A percentile compares a stretch with the other conserved stretches of the same genome.
Evolutionary conservation across 2,888 invertebrate genomes (phyloP).

Genomic region (Philhelius pedissequus): DNA sequence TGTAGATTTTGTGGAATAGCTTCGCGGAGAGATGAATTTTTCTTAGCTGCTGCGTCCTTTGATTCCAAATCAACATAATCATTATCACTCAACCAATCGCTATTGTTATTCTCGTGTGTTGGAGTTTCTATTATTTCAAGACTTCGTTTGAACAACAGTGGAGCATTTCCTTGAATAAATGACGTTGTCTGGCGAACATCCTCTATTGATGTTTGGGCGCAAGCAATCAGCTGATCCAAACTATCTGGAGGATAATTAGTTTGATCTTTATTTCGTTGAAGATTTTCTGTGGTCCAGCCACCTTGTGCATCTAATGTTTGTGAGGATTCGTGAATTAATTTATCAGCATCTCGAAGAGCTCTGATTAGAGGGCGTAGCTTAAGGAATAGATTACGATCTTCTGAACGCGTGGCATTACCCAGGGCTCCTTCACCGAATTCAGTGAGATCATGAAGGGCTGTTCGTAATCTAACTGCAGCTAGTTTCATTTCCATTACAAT

Average conservation of each 20-base stretch:
- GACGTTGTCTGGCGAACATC: constrained; percentile 94
- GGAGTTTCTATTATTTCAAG: constrained; percentile 71
- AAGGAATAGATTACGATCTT: constrained; percentile 87
- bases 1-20: constrained; percentile 85
- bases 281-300: constrained; percentile 87
- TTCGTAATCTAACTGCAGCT: constrained; percentile 87
- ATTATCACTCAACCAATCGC: constrained; percentile 89
- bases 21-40: constrained; percentile 87
- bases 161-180: constrained; percentile 92
- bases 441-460: constrained; percentile 91
- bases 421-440: constrained; percentile 93
- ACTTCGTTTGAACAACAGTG: constrained; percentile 85
- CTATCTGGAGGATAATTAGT: constrained; percentile 84
- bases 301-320: constrained; percentile 86
- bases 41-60: constrained; percentile 84
- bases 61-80: constrained; percentile 94
- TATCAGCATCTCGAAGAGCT: constrained; percentile 89
- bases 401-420: constrained; percentile 90
- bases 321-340: constrained; percentile 88
- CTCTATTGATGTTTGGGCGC: constrained; percentile 91
- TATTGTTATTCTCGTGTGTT: constrained; percentile 72
- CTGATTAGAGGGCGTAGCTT: constrained; percentile 89
- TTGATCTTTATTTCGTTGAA: constrained; percentile 79
- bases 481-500: constrained; percentile 91
- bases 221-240: constrained; percentile 92